Percentiles rank a stretch among this genome's conserved stretches.
Evolutionary conservation across 2,888 invertebrate genomes (phyloP).

Genomic region (Nomada lathburiana): DNA sequence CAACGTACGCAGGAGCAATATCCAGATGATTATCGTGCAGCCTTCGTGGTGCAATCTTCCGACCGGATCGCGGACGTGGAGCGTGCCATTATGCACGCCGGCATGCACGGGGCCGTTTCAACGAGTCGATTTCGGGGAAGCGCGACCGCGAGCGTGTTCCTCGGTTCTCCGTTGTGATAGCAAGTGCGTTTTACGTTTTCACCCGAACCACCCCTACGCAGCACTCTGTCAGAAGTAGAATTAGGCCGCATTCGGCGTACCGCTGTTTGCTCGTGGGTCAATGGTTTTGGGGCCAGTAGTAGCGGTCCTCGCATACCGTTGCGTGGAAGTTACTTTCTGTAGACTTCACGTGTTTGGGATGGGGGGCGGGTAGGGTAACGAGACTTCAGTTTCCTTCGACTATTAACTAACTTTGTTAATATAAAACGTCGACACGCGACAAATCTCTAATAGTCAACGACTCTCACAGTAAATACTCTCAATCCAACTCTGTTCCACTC

Average conservation of each 20-base stretch:
- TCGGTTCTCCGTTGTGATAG: slow-evolving; percentile 11
- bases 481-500: no score
- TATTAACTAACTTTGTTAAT: no score
- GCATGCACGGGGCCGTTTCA: slow-evolving; percentile 37
- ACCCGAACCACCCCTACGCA: slow-evolving; percentile 2
- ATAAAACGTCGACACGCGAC: no score
- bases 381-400: no score
- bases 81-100: slow-evolving; percentile 79
- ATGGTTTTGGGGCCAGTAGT: neutral
- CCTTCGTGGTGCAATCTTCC: slow-evolving; percentile 78
- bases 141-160: slow-evolving; percentile 4
- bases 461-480: no score
- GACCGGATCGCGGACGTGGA: slow-evolving; percentile 76
- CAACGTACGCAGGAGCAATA: slow-evolving; percentile 80
- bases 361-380: no score
- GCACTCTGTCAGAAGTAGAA: neutral
- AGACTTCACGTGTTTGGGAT: no score
- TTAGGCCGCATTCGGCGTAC: slow-evolving; percentile 17
- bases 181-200: slow-evolving; percentile 36
- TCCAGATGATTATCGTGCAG: slow-evolving; percentile 80
- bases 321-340: no score
- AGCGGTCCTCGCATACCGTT: no score
- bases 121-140: slow-evolving; percentile 59
- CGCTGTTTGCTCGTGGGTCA: neutral
- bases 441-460: no score